Conservation (phyloP, 2,113 vertebrate species). For the Sporophila hypoxantha region DNA sequence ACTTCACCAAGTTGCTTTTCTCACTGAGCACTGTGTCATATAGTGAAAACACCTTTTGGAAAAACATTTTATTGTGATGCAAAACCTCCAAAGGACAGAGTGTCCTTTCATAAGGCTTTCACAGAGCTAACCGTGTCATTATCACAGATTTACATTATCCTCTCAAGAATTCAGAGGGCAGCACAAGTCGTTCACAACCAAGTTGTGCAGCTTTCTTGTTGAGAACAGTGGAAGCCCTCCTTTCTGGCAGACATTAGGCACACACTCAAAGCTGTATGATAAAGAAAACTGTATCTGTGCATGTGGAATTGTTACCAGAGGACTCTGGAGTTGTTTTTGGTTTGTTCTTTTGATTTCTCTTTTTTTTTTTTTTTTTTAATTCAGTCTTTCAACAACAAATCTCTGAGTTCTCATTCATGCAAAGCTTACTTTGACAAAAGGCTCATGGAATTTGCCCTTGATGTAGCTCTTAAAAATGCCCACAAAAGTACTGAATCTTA, state of each 20-base stretch:
- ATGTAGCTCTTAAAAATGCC: background rate
- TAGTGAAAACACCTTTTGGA: background rate
- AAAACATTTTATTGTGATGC: background rate
- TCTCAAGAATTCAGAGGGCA: background rate
- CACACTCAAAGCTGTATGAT: background rate
- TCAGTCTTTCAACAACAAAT: background rate
- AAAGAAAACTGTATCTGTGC: background rate
- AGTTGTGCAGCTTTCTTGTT: background rate
- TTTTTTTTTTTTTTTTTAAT: background rate
- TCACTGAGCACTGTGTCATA: background rate
- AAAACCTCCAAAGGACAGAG: background rate
- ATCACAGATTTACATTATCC: background rate
- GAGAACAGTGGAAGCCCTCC: background rate
- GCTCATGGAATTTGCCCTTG: background rate
- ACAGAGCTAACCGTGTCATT: background rate
- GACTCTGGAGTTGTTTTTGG: background rate
- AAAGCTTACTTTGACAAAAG: slow-evolving; percentile 1
- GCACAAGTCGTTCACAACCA: background rate
- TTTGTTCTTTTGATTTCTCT: background rate
- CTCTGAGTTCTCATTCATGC: background rate
- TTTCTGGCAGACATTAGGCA: background rate
- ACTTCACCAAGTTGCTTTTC: background rate
- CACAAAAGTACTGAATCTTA: background rate
- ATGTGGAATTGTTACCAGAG: background rate
- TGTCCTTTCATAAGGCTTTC: background rate